Conservation (phyloP, 2,797 vertebrate genomes). For the Danio albolineatus region DNA sequence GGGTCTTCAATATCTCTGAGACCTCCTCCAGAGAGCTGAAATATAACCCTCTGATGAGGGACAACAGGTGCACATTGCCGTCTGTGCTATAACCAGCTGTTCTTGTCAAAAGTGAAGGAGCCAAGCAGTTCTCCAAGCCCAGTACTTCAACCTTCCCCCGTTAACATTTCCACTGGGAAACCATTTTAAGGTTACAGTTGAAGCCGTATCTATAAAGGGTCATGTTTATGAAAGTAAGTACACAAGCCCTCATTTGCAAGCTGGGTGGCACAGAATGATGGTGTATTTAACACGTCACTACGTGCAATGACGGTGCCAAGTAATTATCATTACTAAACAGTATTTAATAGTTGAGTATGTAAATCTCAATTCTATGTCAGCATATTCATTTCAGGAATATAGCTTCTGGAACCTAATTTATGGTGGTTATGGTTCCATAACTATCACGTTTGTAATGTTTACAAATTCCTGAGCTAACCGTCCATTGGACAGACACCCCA, state of each 20-base stretch:
- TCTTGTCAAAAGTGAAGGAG: conserved; percentile 39
- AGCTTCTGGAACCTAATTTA: neutral
- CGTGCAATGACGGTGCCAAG: neutral
- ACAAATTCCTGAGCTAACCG: conserved; percentile 53
- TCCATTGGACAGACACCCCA: conserved; percentile 34
- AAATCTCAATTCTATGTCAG: neutral
- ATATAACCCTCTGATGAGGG: conserved; percentile 58
- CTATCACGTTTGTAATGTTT: conserved; percentile 45
- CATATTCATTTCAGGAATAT: conserved; percentile 11
- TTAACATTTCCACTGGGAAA: conserved; percentile 47
- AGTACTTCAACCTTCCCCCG: conserved; percentile 40
- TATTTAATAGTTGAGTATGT: neutral
- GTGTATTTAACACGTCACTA: neutral
- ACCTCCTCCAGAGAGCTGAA: conserved; percentile 48
- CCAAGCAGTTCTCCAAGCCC: conserved; percentile 25
- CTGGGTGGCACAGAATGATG: neutral
- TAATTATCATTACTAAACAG: neutral
- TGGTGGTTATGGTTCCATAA: neutral
- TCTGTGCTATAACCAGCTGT: conserved; percentile 57
- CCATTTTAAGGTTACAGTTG: conserved; percentile 45
- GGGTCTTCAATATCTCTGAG: conserved; percentile 40
- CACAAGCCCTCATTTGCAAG: neutral
- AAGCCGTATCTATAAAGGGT: conserved; percentile 24
- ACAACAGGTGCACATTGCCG: conserved; percentile 64
- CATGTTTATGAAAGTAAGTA: conserved; percentile 7